Conservation (phyloP, 2,113 vertebrate genomes). For the Spheniscus mendiculus region DNA sequence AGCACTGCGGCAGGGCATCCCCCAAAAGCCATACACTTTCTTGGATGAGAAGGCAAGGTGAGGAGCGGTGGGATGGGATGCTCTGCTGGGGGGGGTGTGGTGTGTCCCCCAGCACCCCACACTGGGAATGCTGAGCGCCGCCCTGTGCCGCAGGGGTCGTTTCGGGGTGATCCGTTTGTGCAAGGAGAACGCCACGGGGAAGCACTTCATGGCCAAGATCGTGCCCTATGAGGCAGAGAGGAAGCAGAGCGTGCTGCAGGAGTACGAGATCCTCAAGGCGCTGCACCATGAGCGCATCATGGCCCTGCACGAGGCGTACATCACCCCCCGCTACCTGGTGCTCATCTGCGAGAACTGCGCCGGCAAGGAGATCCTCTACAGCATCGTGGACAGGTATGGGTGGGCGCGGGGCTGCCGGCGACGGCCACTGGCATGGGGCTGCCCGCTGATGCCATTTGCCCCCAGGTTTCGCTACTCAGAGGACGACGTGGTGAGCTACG, state of each 20-base stretch:
- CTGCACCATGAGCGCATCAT: constrained; percentile 94
- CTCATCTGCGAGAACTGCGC: constrained; percentile 93
- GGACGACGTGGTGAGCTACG: constrained; percentile 91
- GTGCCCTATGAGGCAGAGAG: constrained; percentile 90
- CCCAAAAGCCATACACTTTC: constrained; percentile 98
- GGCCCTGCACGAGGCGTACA: constrained; percentile 94
- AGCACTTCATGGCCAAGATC: constrained; percentile 95
- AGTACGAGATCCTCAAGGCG: constrained; percentile 93
- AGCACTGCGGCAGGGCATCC: constrained; percentile 87
- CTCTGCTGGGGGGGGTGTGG: background rate
- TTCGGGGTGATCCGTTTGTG: constrained; percentile 94
- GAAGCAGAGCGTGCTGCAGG: constrained; percentile 89
- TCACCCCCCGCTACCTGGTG: constrained; percentile 96
- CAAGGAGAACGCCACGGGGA: constrained; percentile 93
- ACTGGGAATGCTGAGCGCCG: background rate
- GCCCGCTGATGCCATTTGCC: background rate
- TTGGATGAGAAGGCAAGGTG: constrained; percentile 98
- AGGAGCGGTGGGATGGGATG: background rate
- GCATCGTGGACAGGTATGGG: constrained; percentile 90
- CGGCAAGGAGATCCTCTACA: constrained; percentile 93
- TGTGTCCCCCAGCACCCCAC: background rate
- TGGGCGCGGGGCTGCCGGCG: fast-evolving
- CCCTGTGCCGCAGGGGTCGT: constrained; percentile 81
- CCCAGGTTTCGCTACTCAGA: constrained; percentile 94
- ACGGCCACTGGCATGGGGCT: fast-evolving